These are phyloP conservation scores for Lutraria rhynchaena DNA, from an alignment of 1,140 invertebrate species.

Conservation along the genomic window DNA sequence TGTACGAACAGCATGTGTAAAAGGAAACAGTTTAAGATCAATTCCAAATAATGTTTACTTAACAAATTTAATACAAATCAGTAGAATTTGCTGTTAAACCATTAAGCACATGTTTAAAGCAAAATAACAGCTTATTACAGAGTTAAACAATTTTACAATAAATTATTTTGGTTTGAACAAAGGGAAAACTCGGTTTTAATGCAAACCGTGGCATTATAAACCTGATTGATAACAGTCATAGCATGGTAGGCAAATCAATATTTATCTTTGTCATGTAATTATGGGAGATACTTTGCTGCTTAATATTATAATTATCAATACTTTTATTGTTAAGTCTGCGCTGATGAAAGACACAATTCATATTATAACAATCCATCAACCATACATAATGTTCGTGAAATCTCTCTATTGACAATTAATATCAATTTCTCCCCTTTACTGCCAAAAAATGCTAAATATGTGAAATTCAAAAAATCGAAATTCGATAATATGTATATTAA, in stretches of 20 bases:
- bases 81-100: conserved; percentile 1
- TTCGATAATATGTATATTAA: too few relatives aligned
- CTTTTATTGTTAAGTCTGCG: neutral
- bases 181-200: too few relatives aligned
- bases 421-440: too few relatives aligned
- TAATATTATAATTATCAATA: conserved; percentile 48
- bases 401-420: too few relatives aligned
- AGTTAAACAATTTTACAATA: neutral
- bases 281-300: conserved; percentile 6
- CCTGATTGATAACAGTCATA: too few relatives aligned
- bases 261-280: conserved; percentile 37
- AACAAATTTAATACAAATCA: conserved; percentile 41
- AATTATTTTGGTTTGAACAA: neutral
- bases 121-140: neutral
- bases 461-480: too few relatives aligned
- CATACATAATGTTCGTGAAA: neutral
- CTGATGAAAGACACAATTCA: conserved; percentile 12
- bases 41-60: conserved; percentile 39
- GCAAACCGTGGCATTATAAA: too few relatives aligned
- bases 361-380: conserved; percentile 1
- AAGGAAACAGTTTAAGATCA: conserved; percentile 26
- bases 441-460: too few relatives aligned
- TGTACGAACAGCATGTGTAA: conserved; percentile 19
- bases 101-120: conserved; percentile 17
- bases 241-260: conserved; percentile 15